Evolutionary conservation across 2,113 vertebrate genomes (phyloP), one percentile per base, ranked within the genome.

Genomic region (Micronycteris hirsuta): DNA sequence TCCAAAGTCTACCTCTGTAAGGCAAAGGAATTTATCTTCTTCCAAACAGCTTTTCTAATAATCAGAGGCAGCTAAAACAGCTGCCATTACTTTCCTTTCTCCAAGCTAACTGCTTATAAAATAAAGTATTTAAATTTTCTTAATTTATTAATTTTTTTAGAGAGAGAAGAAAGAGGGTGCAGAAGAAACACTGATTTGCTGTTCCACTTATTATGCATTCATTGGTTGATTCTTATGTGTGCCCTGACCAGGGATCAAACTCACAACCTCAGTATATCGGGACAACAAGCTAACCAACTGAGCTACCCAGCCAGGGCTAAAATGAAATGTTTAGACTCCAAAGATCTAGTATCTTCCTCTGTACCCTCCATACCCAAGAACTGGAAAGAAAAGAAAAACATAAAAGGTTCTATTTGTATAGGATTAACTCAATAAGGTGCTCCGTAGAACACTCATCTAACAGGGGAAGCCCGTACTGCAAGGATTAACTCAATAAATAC

Each of bases 11-110:
- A 83, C n/a, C 24, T 90, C 80, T 33, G 14, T 73, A 45, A 91
- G 58, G 4, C 17, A 77, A 31, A 73, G 5, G 26, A 77, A 22
- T 56, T n/a, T 82, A 77, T 76, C 74, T 95, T 74, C n/a, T 71
- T 90, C n/a, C 70, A 91, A 95, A 78, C 11, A 77, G 38, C n/a
- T 76, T 91, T 81, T 92, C 31, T 58, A 77, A 71, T 28, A 77
- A 61, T 43, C 54, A 63, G 41, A 82, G 5, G 24, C 16, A 65
- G 36, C 54, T 63, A 45, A 47, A 38, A 91, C 33, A 38, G 14
- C 7, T 93, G 49, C 26, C 33, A 20, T 41, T 71, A 74, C 20
- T 80, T 47, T 52, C 22, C 31, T 63, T 86, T 81, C 43, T 81
- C 36, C 45, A 91, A 7, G 28, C 26, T 36, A 77, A 24, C 45